phyloP scores from a whole-genome alignment of 2,888 invertebrate species.

The Caenorhabditis angaria region DNA sequence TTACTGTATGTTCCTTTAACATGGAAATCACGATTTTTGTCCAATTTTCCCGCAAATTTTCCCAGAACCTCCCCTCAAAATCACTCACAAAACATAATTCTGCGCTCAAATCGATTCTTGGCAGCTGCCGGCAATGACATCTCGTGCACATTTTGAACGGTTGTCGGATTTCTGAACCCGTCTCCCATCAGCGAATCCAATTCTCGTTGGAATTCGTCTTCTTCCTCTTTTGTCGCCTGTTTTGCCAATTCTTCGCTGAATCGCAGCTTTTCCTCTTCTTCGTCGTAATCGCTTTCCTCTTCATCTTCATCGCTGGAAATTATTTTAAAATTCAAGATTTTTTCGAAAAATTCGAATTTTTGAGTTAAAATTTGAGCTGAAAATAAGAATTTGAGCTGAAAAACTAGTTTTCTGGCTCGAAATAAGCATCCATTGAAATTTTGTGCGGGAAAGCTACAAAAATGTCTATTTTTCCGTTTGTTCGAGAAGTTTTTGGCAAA shows the following conservation, averaged over 20 bases:
- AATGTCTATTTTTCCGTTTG: neutral
- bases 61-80: neutral
- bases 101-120: constrained; percentile 60
- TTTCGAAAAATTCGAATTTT: neutral
- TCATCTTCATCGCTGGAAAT: neutral
- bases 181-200: constrained; percentile 64
- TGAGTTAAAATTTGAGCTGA: neutral
- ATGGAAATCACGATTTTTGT: neutral
- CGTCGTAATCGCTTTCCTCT: constrained; percentile 11
- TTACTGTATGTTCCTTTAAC: too few species aligned
- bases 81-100: constrained; percentile 59
- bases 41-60: neutral
- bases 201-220: constrained; percentile 66
- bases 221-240: constrained; percentile 49
- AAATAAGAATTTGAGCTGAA: neutral
- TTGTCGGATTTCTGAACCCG: constrained; percentile 30
- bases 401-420: neutral
- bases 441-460: too few species aligned
- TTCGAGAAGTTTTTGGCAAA: neutral
- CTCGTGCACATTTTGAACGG: constrained; percentile 40
- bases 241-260: neutral
- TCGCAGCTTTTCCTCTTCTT: constrained; percentile 4
- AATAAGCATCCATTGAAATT: too few species aligned
- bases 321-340: neutral
- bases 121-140: constrained; percentile 62